Evolutionary conservation across 2,113 vertebrate species (phyloP).

Genomic region (Bufo bufo): DNA sequence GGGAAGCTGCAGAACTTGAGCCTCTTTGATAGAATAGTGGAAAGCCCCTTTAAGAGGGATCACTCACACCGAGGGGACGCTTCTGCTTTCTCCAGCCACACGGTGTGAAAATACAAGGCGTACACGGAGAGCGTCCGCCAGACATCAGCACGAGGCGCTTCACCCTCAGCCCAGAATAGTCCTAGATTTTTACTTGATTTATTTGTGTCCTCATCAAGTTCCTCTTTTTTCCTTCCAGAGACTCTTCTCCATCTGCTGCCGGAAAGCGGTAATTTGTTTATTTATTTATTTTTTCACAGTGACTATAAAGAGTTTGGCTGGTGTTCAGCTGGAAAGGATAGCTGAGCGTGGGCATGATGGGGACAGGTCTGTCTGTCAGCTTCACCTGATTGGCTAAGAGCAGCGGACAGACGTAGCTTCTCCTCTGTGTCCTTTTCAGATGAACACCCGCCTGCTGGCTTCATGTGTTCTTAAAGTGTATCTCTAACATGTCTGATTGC

Average conservation of each 20-base stretch:
- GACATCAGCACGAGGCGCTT: neutral
- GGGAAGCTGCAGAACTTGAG: no score
- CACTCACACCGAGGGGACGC: neutral
- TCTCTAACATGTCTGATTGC: no score
- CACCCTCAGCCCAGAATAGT: neutral
- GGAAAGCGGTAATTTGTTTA: slow-evolving; percentile 73
- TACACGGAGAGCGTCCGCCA: neutral
- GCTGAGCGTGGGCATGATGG: neutral
- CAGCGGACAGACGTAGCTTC: no score
- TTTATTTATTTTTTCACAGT: neutral
- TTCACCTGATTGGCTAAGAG: neutral
- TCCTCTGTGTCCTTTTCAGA: neutral
- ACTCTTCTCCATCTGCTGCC: slow-evolving; percentile 78
- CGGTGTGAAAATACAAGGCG: neutral
- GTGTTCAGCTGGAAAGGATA: neutral
- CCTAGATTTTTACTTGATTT: no score
- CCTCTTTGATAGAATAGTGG: no score
- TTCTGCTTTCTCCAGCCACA: slow-evolving; percentile 4
- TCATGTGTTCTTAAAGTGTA: no score
- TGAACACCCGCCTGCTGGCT: no score
- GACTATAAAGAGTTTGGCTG: no score
- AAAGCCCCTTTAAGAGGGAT: no score
- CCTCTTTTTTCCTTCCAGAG: slow-evolving; percentile 66
- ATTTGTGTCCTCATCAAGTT: neutral
- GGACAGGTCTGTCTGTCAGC: neutral